phyloP scores from a whole-genome alignment of 2,888 invertebrate genomes.

The Dromius quadrimaculatus region DNA sequence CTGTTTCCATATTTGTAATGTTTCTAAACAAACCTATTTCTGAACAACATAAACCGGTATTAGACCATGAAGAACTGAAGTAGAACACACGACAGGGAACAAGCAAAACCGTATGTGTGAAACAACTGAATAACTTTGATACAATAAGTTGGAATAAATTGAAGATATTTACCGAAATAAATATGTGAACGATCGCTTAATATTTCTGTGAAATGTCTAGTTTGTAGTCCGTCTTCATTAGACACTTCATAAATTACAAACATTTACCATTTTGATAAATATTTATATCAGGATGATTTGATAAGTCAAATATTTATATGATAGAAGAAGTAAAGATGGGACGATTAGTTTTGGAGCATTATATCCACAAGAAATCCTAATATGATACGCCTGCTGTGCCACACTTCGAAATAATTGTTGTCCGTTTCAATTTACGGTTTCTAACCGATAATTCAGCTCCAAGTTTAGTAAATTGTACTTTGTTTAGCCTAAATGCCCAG shows the following conservation, averaged over 20 bases:
- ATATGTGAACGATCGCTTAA: neutral
- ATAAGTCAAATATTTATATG: constrained; percentile 24
- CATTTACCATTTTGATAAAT: constrained; percentile 20
- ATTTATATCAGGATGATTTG: constrained; percentile 18
- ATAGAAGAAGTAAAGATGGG: too few species aligned
- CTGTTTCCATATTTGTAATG: constrained; percentile 49
- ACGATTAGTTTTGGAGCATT: too few species aligned
- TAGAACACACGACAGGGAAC: constrained; percentile 40
- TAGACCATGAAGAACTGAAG: constrained; percentile 40
- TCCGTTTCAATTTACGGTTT: too few species aligned
- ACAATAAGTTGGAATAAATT: constrained; percentile 8
- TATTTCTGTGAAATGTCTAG: constrained; percentile 1
- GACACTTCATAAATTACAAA: constrained; percentile 29
- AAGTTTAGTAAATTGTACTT: too few species aligned
- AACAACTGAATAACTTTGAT: constrained; percentile 35
- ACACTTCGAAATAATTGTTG: too few species aligned
- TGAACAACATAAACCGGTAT: constrained; percentile 48
- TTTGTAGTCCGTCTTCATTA: neutral
- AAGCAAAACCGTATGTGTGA: constrained; percentile 42
- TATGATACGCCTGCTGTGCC: too few species aligned
- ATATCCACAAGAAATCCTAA: too few species aligned
- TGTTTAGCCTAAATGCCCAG: too few species aligned
- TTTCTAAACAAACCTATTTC: constrained; percentile 51
- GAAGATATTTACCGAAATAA: constrained; percentile 7
- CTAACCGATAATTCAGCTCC: too few species aligned